Evolutionary conservation across 2,888 invertebrate species (phyloP).

Genomic region (Aleiodes testaceus): DNA sequence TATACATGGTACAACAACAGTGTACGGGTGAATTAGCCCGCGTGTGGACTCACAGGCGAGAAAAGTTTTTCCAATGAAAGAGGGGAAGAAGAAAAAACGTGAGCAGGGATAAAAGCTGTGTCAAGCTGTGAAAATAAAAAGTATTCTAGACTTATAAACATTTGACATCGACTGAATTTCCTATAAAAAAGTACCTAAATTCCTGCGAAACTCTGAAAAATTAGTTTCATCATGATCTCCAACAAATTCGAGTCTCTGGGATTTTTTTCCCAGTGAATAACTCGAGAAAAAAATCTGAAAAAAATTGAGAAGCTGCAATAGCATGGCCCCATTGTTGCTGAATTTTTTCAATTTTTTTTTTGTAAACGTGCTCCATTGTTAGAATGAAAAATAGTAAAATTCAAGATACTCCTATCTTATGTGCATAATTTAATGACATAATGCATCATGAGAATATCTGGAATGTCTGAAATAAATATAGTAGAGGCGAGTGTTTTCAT

Average conservation of each 20-base stretch:
- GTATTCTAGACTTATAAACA: neutral
- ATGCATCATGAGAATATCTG: neutral
- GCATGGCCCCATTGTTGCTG: neutral
- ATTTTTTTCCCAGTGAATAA: neutral
- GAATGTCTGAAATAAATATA: neutral
- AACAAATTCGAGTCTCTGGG: too few relatives aligned
- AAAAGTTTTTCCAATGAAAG: constrained; percentile 10
- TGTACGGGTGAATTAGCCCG: neutral
- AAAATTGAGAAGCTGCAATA: neutral
- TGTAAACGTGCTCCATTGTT: too few relatives aligned
- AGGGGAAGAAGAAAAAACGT: too few relatives aligned
- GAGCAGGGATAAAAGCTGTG: neutral
- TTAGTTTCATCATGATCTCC: too few relatives aligned
- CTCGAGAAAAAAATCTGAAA: neutral
- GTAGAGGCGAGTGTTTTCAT: constrained; percentile 4
- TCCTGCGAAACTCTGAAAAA: too few relatives aligned
- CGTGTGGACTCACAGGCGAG: neutral
- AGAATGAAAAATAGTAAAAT: too few relatives aligned
- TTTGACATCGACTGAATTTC: neutral
- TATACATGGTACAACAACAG: neutral
- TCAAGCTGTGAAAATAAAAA: neutral
- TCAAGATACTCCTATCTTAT: neutral
- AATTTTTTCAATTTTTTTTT: too few relatives aligned
- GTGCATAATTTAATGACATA: neutral
- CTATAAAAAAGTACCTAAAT: neutral